Evolutionary conservation across 1,140 invertebrate genomes (phyloP), one percentile per base, ranked within the genome.

Genomic region (Eubasilissa regina): DNA sequence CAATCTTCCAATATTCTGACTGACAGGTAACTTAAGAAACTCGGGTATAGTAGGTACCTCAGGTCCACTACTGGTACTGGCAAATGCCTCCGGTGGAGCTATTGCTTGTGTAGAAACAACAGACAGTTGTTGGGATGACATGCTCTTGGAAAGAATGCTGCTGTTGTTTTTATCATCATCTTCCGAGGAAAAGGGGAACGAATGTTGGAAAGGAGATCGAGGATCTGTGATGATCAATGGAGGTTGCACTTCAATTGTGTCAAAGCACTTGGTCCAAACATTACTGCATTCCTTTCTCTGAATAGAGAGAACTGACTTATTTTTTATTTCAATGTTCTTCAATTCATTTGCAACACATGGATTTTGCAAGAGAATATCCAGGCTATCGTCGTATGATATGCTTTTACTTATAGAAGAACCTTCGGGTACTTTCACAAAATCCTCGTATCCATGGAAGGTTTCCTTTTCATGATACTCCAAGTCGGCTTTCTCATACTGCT

Each of bases 71-170:
- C 60, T 62, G 25, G 64, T 45, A 17, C 64, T 15, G 9, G 64
- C 64, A 21, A 68, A 68, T 3, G 35, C 64, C 45, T 68, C 64
- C n/a, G 64, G 64, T 17, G 64, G 64, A 17, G 35, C 43, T 47
- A 68, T 47, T 15, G 64, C 19, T 4, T 35, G n/a, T 0, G n/a
- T 95, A 0, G 97, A 97, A 89, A 44, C 15, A 0, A n/a, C 12
- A n/a, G 51, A 74, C 51, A 74, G 21, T 4, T 53, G 55, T 53
- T 74, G 70, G n/a, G 70, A 74, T 13, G 70, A 74, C 7, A 74
- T 4, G 21, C 70, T 74, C 11, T 53, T 74, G n/a, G 64, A 68
- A 15, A 45, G 44, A n/a, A 8, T 17, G 15, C 35, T 68, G 64
- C 15, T 19, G 43, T n/a, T 15, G 19, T n/a, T 68, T 35, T 74